Conservation (phyloP, 2,797 vertebrate genomes). For the Hypotaenidia philippensis region DNA sequence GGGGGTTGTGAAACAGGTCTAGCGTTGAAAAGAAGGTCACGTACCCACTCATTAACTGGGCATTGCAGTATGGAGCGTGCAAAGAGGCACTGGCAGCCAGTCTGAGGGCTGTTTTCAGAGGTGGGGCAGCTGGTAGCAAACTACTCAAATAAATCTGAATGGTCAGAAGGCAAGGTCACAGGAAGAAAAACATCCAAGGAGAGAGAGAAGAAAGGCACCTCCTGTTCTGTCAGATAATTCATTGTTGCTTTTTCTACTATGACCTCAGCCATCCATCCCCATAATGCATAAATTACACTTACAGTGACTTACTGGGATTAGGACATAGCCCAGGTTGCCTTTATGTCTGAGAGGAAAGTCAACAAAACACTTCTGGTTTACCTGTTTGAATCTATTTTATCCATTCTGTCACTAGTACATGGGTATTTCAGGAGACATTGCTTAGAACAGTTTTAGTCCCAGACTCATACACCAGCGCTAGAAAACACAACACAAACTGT, state of each 20-base stretch:
- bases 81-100: not conserved
- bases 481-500: not conserved
- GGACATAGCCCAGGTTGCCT: not conserved
- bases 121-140: conserved; percentile 3
- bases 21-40: not conserved
- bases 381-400: not conserved
- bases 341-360: not conserved
- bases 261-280: not conserved
- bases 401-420: not conserved
- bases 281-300: not conserved
- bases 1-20: conserved; percentile 42
- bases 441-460: not conserved
- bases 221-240: not conserved
- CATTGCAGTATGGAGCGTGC: not conserved
- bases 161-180: conserved; percentile 17
- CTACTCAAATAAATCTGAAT: not conserved
- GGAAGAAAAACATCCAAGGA: conserved; percentile 19
- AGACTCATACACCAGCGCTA: not conserved
- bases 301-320: not conserved
- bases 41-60: conserved; percentile 30
- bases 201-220: not conserved
- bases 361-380: not conserved
- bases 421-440: not conserved
- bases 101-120: conserved; percentile 13
- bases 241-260: not conserved